These are phyloP conservation scores for Mormyrus iriodes DNA, from an alignment of 2,113 vertebrate species.

Conservation along the genomic window DNA sequence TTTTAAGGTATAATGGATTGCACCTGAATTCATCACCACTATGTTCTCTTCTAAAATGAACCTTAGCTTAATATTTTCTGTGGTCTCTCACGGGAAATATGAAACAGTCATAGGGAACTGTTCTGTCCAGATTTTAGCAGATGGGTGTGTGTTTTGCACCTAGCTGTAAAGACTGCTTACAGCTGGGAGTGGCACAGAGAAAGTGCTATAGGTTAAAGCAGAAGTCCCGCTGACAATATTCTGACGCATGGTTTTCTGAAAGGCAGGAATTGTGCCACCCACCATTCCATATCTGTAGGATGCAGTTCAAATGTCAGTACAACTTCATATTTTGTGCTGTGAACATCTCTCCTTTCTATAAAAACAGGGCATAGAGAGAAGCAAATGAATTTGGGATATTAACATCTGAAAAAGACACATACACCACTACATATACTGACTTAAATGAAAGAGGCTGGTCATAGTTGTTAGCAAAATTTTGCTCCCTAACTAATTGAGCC, in stretches of 20 bases:
- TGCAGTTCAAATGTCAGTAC: conserved; percentile 6
- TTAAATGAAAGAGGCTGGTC: neutral
- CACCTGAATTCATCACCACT: neutral
- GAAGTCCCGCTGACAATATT: neutral
- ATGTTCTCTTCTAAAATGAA: neutral
- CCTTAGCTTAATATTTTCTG: neutral
- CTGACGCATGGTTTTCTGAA: conserved; percentile 9
- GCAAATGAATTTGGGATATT: neutral
- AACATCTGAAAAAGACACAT: neutral
- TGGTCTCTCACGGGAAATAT: neutral
- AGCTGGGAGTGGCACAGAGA: neutral
- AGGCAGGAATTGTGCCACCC: neutral
- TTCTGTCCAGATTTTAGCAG: conserved; percentile 4
- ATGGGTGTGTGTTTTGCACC: neutral
- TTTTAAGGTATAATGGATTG: neutral
- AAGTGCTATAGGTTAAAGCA: conserved; percentile 10
- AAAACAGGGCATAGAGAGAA: neutral
- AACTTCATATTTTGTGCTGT: neutral
- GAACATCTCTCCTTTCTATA: neutral
- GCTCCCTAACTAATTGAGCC: neutral
- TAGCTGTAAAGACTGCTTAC: neutral
- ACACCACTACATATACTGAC: neutral
- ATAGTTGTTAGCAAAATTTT: neutral
- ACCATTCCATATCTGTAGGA: neutral
- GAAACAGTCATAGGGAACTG: neutral